Evolutionary conservation across 1,140 invertebrate genomes (phyloP).

Genomic region (Octopus sinensis): DNA sequence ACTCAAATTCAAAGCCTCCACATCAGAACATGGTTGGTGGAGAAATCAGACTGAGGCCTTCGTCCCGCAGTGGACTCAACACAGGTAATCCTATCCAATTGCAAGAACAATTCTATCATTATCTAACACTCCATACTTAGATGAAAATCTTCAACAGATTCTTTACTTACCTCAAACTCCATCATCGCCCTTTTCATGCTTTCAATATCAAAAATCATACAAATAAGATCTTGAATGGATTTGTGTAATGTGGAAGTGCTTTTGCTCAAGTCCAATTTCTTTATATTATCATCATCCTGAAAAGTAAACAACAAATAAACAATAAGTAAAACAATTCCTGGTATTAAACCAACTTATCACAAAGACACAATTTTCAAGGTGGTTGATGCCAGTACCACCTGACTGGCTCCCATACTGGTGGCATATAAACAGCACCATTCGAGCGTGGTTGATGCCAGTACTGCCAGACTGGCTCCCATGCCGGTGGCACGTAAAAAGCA

Average conservation of each 20-base stretch:
- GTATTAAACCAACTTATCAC: no score
- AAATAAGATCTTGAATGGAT: slow-evolving; percentile 79
- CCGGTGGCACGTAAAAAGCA: no score
- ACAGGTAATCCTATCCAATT: background rate
- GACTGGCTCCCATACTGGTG: no score
- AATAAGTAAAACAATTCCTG: no score
- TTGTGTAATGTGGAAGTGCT: slow-evolving; percentile 69
- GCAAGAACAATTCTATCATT: background rate
- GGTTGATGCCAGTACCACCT: no score
- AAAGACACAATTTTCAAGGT: no score
- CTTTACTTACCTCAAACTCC: slow-evolving; percentile 77
- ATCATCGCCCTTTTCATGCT: slow-evolving; percentile 87
- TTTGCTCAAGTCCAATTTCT: slow-evolving; percentile 44
- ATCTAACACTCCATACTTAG: background rate
- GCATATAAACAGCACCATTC: no score
- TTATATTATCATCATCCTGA: slow-evolving; percentile 54
- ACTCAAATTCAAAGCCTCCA: no score
- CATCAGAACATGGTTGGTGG: no score
- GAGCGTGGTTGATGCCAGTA: no score
- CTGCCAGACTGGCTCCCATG: no score
- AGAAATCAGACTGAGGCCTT: no score
- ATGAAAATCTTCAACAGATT: background rate
- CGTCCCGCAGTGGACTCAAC: background rate
- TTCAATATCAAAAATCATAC: slow-evolving; percentile 86
- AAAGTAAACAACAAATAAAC: background rate